These are phyloP conservation scores for Tiliacea citrago DNA, from an alignment of 2,888 invertebrate genomes.

Conservation along the genomic window DNA sequence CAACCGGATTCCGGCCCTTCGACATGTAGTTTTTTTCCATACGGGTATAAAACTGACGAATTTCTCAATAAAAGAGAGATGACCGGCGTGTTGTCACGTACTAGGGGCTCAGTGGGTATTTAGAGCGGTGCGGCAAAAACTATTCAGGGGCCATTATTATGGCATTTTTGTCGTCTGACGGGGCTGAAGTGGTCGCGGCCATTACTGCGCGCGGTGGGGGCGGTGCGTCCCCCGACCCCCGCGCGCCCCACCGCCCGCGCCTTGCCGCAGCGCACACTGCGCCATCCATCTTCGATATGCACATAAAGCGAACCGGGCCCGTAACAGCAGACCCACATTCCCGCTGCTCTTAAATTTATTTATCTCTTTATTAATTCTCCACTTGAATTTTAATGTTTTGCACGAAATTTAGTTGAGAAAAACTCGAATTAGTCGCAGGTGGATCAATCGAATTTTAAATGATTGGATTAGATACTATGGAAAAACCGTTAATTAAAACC, in stretches of 20 bases:
- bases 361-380: slow-evolving; percentile 90
- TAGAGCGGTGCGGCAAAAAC: slow-evolving; percentile 90
- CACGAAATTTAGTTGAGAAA: slow-evolving; percentile 72
- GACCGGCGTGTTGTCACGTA: slow-evolving; percentile 88
- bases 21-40: slow-evolving; percentile 83
- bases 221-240: slow-evolving; percentile 70
- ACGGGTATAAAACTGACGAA: slow-evolving; percentile 89
- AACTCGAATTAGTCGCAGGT: slow-evolving; percentile 56
- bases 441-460: slow-evolving; percentile 47
- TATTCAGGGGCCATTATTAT: slow-evolving; percentile 90
- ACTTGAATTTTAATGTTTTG: slow-evolving; percentile 87
- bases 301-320: slow-evolving; percentile 89
- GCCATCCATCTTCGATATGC: slow-evolving; percentile 90
- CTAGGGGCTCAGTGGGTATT: slow-evolving; percentile 85
- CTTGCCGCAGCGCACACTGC: slow-evolving; percentile 77
- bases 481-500: slow-evolving; percentile 26
- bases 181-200: slow-evolving; percentile 88
- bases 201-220: slow-evolving; percentile 82
- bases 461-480: slow-evolving; percentile 30
- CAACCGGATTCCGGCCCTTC: slow-evolving; percentile 88
- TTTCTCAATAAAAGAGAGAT: slow-evolving; percentile 91
- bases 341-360: slow-evolving; percentile 89
- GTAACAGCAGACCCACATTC: slow-evolving; percentile 90
- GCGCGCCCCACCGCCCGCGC: slow-evolving; percentile 69
- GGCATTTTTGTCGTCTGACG: slow-evolving; percentile 91